Evolutionary conservation across 2,888 invertebrate genomes (phyloP).

Genomic region (Tuberolachnus salignus): DNA sequence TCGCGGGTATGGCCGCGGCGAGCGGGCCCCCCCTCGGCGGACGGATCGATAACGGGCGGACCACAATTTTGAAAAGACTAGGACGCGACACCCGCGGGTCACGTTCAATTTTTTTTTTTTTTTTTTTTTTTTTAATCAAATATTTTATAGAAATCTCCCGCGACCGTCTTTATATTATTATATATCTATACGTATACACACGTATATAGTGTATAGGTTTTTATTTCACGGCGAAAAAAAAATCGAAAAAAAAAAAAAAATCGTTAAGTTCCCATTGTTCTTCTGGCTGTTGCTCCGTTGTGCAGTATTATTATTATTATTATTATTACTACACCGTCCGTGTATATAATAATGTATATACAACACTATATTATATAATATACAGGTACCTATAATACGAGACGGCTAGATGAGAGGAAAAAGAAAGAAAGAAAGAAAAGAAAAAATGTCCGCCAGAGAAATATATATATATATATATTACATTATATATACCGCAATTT

Average conservation of each 20-base stretch:
- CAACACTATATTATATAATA: not conserved
- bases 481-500: too few relatives aligned
- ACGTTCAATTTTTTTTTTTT: slow-evolving; percentile 47
- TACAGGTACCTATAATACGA: too few relatives aligned
- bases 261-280: slow-evolving; percentile 41
- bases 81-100: slow-evolving; percentile 20
- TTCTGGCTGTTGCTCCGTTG: not conserved
- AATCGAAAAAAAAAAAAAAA: too few relatives aligned
- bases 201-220: not conserved
- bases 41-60: slow-evolving; percentile 50
- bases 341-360: not conserved
- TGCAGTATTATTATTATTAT: not conserved
- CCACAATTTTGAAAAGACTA: slow-evolving; percentile 51
- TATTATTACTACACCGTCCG: too few relatives aligned
- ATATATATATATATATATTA: too few relatives aligned
- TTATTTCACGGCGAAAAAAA: slow-evolving; percentile 40
- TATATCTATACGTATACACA: too few relatives aligned
- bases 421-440: too few relatives aligned
- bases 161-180: slow-evolving; percentile 32
- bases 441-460: too few relatives aligned
- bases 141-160: slow-evolving; percentile 32
- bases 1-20: not conserved
- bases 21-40: slow-evolving; percentile 12
- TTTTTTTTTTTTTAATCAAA: slow-evolving; percentile 47
- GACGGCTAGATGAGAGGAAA: too few relatives aligned